These are phyloP conservation scores for Cryptus viduatorius DNA, from an alignment of 2,888 invertebrate species.

Conservation along the genomic window DNA sequence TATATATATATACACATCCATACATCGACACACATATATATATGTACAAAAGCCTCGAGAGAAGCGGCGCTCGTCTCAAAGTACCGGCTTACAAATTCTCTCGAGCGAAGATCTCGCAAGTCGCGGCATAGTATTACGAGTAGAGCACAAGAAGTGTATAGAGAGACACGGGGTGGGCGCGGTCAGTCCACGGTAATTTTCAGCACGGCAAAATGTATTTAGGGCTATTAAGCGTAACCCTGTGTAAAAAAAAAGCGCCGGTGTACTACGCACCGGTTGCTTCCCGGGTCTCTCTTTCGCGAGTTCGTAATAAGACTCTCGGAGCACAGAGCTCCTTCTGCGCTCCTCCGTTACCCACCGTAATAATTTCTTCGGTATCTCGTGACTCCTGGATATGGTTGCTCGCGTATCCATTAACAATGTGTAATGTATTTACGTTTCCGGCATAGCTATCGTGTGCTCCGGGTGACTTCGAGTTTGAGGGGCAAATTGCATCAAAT, in stretches of 20 bases:
- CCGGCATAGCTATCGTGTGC: neutral
- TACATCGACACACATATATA: too few relatives aligned
- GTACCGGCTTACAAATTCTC: slow-evolving; percentile 1
- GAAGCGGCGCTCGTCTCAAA: neutral
- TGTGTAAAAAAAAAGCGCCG: slow-evolving; percentile 28
- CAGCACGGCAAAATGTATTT: slow-evolving; percentile 67
- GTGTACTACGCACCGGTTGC: slow-evolving; percentile 19
- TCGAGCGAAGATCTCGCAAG: neutral
- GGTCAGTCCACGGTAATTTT: slow-evolving; percentile 55
- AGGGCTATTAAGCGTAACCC: slow-evolving; percentile 59
- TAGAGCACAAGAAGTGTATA: neutral
- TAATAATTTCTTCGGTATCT: slow-evolving; percentile 25
- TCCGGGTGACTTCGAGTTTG: neutral
- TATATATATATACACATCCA: too few relatives aligned
- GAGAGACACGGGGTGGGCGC: slow-evolving; percentile 6
- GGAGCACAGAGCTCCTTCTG: neutral
- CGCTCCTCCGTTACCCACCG: neutral
- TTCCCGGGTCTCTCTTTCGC: slow-evolving; percentile 13
- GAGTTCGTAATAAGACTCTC: neutral
- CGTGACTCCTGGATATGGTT: slow-evolving; percentile 20
- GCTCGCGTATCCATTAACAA: slow-evolving; percentile 18
- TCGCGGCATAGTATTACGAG: neutral
- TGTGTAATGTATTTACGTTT: slow-evolving; percentile 23
- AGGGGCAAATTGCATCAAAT: slow-evolving; percentile 43
- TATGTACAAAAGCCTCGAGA: neutral